Base-by-base conservation (phyloP, 1,140 invertebrate genomes). In the Drosophila funebris region DNA sequence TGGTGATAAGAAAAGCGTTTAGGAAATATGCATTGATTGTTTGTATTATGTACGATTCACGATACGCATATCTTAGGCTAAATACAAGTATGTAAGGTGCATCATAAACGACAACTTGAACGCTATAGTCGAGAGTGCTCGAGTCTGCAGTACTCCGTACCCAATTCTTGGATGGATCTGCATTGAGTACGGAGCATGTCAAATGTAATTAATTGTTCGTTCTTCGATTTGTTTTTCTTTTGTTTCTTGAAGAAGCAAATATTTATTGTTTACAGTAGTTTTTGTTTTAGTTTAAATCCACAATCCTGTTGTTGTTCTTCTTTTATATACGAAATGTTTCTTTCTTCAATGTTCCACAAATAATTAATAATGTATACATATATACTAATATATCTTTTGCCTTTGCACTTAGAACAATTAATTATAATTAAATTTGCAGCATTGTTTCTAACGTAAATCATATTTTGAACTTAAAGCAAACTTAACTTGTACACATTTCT, bases 341-440 rank as follows among this genome's bases (percentile, higher is more conserved):
- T n/a, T n/a, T n/a, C n/a, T 37, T 70, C 31, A 52, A 37, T 63
- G 71, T 74, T 84, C 61, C 81, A 87, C 81, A 87, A 87, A 81
- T 85, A 84, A 69, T 73, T 62, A 63, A 64, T 85, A 71, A 64
- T 77, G 80, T 81, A 71, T 77, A 61, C 77, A 74, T 71, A 76
- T 61, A 76, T 71, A 81, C 14, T 71, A 39, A 66, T 66, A 54
- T 44, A 41, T 64, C n/a, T 57, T 67, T 75, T 77, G 81, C 81
- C 54, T 73, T 87, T 87, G 70, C 82, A 76, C 82, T 87, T 87
- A 87, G 53, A 72, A 44, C 73, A 74, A 70, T 58, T 68, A 57
- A 88, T 87, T 87, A 87, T 64, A 88, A 82, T 66, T 87, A 87
- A 78, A 82, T 88, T 88, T 87, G 82, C 78, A 85, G 70, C 82